These are phyloP conservation scores for Cynocephalus volans DNA, from an alignment of 2,113 vertebrate genomes.

Conservation along the genomic window DNA sequence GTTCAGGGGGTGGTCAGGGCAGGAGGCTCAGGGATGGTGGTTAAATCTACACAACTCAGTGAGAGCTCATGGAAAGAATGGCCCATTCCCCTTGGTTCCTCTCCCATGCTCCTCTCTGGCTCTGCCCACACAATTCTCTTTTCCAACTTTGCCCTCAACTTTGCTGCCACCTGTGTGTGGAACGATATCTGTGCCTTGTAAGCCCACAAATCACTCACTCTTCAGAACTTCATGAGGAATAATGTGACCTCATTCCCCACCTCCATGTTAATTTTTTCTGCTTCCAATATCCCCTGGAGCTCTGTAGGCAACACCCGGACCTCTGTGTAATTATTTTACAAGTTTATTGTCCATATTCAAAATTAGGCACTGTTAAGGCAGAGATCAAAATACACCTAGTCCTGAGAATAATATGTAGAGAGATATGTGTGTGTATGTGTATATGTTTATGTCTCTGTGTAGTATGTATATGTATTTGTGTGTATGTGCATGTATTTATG, in stretches of 20 bases:
- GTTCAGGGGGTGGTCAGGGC: rapidly evolving
- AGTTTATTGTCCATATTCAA: background rate
- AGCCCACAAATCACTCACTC: rapidly evolving
- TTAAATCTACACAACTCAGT: no score
- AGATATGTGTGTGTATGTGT: background rate
- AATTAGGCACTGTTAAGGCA: background rate
- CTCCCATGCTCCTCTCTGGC: no score
- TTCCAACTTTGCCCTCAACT: rapidly evolving
- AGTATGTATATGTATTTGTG: rapidly evolving
- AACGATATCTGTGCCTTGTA: rapidly evolving
- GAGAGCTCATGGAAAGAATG: background rate
- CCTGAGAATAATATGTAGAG: background rate
- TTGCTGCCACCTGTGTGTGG: rapidly evolving
- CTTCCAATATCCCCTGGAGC: rapidly evolving
- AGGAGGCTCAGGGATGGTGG: background rate
- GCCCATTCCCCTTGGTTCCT: rapidly evolving
- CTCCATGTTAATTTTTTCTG: rapidly evolving
- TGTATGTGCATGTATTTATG: background rate
- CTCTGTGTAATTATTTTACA: rapidly evolving
- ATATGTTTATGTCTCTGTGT: rapidly evolving
- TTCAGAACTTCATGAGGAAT: rapidly evolving
- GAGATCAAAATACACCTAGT: background rate
- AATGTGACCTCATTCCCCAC: rapidly evolving
- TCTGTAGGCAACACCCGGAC: rapidly evolving
- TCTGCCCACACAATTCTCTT: rapidly evolving